Percentiles rank a stretch among this genome's conserved stretches.
phyloP scores from a whole-genome alignment of 2,113 vertebrate species.

The Agelaius phoeniceus region DNA sequence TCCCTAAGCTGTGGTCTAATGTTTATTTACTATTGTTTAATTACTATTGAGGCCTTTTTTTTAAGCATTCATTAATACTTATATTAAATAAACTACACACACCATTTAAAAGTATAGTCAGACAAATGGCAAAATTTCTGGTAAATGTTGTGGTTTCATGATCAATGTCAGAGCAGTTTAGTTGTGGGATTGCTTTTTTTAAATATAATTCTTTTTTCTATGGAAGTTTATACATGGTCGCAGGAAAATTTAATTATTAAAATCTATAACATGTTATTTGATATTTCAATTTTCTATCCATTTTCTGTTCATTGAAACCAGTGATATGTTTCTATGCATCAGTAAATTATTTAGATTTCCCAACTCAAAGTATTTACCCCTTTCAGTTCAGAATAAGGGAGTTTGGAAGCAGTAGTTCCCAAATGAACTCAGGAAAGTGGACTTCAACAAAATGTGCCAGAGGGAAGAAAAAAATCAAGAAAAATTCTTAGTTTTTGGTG shows the following conservation, averaged over 20 bases:
- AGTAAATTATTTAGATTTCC: background rate
- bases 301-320: background rate
- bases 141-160: background rate
- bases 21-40: background rate
- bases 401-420: background rate
- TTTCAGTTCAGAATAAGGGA: background rate
- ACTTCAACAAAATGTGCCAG: background rate
- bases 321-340: background rate
- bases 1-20: background rate
- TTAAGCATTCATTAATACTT: background rate
- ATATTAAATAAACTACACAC: background rate
- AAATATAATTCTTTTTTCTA: background rate
- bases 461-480: background rate
- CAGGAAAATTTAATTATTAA: background rate
- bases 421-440: background rate
- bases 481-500: background rate
- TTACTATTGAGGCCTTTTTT: too few relatives aligned
- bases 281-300: background rate
- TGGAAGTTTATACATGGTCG: background rate
- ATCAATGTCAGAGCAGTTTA: background rate
- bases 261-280: background rate
- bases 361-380: background rate
- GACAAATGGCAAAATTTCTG: background rate
- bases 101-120: background rate
- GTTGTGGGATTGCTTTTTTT: background rate